Percentiles rank a stretch among this genome's conserved stretches.
Conservation (phyloP, 1,140 invertebrate species). For the Hypsibius dujardini region DNA sequence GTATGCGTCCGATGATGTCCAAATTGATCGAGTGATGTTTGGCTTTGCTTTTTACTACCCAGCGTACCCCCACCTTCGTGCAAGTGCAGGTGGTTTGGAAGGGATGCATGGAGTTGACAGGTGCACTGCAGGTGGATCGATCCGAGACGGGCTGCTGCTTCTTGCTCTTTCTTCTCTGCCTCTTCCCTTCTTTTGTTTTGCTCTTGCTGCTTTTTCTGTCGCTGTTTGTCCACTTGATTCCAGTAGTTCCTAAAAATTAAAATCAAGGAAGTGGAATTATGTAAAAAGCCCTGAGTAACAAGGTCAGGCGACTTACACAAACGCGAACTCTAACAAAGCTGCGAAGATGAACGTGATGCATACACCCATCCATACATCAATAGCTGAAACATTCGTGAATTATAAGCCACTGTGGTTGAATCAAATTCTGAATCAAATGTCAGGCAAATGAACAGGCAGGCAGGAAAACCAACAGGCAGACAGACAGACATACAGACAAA, state of each 20-base stretch:
- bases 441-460: too few species aligned
- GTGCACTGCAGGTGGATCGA: background rate
- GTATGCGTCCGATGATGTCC: background rate
- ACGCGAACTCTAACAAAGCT: slow-evolving; percentile 82
- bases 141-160: background rate
- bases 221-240: background rate
- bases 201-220: background rate
- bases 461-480: too few species aligned
- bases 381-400: slow-evolving; percentile 39
- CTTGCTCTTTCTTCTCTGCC: background rate
- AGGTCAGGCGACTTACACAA: slow-evolving; percentile 40
- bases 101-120: background rate
- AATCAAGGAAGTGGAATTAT: background rate
- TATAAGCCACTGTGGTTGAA: too few species aligned
- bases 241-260: slow-evolving; percentile 14
- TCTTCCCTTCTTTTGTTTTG: background rate
- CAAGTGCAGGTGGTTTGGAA: background rate
- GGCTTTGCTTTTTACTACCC: background rate
- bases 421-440: too few species aligned
- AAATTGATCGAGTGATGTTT: slow-evolving; percentile 13
- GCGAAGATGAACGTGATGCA: slow-evolving; percentile 92
- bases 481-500: too few species aligned
- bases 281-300: background rate
- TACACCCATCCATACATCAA: slow-evolving; percentile 92
- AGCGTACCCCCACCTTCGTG: background rate